A percentile compares a stretch with the other conserved stretches of the same genome.
Conservation (phyloP, 2,797 vertebrate genomes). For the Nannoperca obscura region DNA sequence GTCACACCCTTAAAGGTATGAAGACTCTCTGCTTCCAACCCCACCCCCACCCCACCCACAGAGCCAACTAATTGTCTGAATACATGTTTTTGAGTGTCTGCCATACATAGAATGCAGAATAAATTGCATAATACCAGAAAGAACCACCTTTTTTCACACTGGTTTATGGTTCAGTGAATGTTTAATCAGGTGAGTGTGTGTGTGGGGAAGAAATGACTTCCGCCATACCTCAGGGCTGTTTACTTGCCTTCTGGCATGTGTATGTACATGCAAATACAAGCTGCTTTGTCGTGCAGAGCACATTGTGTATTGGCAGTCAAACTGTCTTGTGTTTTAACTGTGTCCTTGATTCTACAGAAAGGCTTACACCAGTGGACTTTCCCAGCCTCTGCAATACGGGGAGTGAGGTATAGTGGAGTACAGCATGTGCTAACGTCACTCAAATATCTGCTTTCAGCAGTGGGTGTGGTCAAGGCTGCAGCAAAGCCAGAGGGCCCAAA, state of each 20-base stretch:
- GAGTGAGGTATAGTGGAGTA: slow-evolving; percentile 87
- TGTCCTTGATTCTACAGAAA: slow-evolving; percentile 81
- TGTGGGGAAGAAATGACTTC: slow-evolving; percentile 3
- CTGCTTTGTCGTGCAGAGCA: not conserved
- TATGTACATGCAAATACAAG: not conserved
- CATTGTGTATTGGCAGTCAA: not conserved
- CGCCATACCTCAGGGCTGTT: not conserved
- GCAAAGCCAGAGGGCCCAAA: slow-evolving; percentile 33
- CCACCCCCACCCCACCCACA: no score
- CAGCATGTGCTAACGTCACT: slow-evolving; percentile 57
- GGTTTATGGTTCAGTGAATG: slow-evolving; percentile 12
- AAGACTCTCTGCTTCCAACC: not conserved
- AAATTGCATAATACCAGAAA: not conserved
- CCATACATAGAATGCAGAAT: not conserved
- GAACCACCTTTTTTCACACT: not conserved
- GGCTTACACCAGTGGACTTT: slow-evolving; percentile 90
- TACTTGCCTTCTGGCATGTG: not conserved
- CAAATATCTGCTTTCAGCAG: slow-evolving; percentile 29
- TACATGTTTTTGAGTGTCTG: not conserved
- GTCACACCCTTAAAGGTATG: slow-evolving; percentile 86
- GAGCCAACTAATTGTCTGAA: not conserved
- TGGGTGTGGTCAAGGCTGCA: slow-evolving; percentile 56
- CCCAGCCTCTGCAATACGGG: slow-evolving; percentile 86
- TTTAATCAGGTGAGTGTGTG: slow-evolving; percentile 37
- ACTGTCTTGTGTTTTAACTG: not conserved